Conservation (phyloP, 2,797 vertebrate genomes). For the Diceros bicornis region DNA sequence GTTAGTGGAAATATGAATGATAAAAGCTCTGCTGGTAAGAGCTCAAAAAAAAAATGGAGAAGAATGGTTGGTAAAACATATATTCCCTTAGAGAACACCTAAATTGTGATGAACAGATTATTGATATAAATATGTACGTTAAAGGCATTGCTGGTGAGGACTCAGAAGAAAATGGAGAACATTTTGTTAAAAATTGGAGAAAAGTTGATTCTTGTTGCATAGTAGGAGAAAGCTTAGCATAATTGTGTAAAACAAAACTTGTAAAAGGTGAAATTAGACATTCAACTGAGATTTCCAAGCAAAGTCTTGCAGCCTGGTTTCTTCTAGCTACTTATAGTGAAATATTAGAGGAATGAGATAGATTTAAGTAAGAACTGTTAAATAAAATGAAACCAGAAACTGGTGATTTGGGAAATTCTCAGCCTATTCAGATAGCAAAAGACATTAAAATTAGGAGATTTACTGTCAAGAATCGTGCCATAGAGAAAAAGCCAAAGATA, state of each 20-base stretch:
- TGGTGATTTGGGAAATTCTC: background rate
- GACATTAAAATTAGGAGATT: background rate
- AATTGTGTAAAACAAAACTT: background rate
- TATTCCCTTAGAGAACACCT: background rate
- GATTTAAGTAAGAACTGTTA: background rate
- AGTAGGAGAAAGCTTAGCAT: background rate
- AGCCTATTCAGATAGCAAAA: background rate
- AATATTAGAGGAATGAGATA: background rate
- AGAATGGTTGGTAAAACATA: background rate
- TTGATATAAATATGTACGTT: background rate
- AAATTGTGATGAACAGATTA: background rate
- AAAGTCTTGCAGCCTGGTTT: background rate
- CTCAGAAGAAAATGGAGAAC: background rate
- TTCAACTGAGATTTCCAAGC: background rate
- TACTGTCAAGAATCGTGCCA: background rate
- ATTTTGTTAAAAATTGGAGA: background rate
- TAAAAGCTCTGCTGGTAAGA: background rate
- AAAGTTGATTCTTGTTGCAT: background rate
- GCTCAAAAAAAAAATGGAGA: background rate
- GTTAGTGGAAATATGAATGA: background rate
- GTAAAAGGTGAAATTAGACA: background rate
- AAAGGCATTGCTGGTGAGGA: background rate
- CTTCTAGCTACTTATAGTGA: background rate
- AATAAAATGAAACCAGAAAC: background rate
- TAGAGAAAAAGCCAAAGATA: background rate